Evolutionary conservation across 2,888 invertebrate genomes (phyloP), one percentile per base, ranked within the genome.

Genomic region (Dynastes hyllus): DNA sequence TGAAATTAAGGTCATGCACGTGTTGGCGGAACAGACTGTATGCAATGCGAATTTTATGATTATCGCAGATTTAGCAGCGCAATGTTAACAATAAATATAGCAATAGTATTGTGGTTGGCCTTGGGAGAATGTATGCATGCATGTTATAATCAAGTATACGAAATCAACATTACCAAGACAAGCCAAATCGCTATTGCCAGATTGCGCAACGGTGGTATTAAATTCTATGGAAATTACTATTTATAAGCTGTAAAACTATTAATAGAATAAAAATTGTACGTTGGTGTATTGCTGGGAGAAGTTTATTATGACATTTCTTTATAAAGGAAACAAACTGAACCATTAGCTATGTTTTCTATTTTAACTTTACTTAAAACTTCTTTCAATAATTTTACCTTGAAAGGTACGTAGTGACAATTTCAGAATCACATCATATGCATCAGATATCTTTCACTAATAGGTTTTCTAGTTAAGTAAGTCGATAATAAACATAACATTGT

Each of bases 161-260:
- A 40, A 67, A 67, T 11, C 8, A 16, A 22, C 40, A 67, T 37
- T 67, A 67, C 6, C 45, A 67, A 40, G 16, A 40, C 22, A 45
- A 67, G 13, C 40, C n/a, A 22, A 58, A 1, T 58, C 45, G n/a
- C 40, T 40, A 67, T 40, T 40, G 45, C 16, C 22, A 37, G 40
- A 67, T 67, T 67, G 9, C 40, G 22, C 55, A 58, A 22, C 22
- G 45, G 6, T 22, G 22, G 16, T 45, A 67, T 45, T 67, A 45
- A 67, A 67, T 50, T 67, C 22, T 67, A 67, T 22, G 16, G 16
- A 67, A 67, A 67, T 45, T 45, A 67, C 16, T 67, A 58, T 58
- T 58, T 58, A 58, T 58, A 58, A 58, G 8, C 40, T 9, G n/a
- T 2, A 2, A 22, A 22, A 40, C 16, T 67, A 67, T 67, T 67